Base-by-base conservation (phyloP, 2,113 vertebrate genomes). In the Megaceryle torquata region DNA sequence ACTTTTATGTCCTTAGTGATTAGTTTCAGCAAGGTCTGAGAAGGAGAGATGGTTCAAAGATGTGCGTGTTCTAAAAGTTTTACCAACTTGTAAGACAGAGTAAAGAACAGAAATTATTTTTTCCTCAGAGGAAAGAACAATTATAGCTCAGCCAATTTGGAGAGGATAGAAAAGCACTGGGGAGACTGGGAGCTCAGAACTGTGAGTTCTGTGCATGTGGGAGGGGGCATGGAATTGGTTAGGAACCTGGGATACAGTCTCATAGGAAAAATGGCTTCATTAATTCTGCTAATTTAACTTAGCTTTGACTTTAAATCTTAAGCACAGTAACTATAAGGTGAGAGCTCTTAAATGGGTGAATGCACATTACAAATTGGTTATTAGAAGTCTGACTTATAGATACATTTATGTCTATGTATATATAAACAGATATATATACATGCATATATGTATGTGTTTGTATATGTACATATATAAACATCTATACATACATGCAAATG, bases 251-350 rank as follows among this genome's bases (percentile, higher is more conserved):
- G 20, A 74, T 76, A 15, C 5, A 15, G 15, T 59, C 90, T 88
- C 88, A 26, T 4, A 83, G 71, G 96, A 90, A 46, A 74, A 70
- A 5, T 0, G 0, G 3, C 44, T 94, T 93, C 63, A 90, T 96
- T 96, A 96, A 81, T 90, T 77, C 68, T 86, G 24, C 26, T 96
- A 86, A 94, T 94, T 95, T 91, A 80, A 53, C 53, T 76, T 86
- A 41, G 33, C 39, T 84, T 72, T 87, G 68, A 76, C 28, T 71
- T 46, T 22, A 68, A 51, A 33, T 74, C 63, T 76, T 68, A 56
- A 74, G 26, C 15, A 75, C 5, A 28, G 22, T 28, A 74, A 39
- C 43, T 80, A 51, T 14, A n/a, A 59, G 3, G 11, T 10, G 19
- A 65, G 26, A 70, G 5, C 37, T 51, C 48, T 76, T 72, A 69